phyloP scores from a whole-genome alignment of 37 sponge, comb jelly and placozoan genomes.

The Halisarca cf. caerulea region DNA sequence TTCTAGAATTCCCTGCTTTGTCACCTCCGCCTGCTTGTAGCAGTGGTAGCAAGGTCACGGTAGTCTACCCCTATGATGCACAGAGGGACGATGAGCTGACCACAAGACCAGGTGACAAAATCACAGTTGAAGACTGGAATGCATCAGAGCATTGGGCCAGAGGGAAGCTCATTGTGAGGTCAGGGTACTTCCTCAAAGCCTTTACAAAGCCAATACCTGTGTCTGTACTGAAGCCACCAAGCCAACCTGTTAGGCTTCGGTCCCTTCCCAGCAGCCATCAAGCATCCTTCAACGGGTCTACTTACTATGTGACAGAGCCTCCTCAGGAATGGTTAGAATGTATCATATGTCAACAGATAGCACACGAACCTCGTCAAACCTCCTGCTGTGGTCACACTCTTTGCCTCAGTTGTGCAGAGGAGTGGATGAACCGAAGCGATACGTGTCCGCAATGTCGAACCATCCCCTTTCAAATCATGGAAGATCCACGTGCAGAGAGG shows the following conservation, averaged over 20 bases:
- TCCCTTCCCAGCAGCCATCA: background rate
- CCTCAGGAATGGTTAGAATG: background rate
- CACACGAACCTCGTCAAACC: background rate
- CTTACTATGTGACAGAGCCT: background rate
- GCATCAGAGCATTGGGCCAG: background rate
- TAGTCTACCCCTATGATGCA: conserved; percentile 13
- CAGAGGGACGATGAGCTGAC: conserved; percentile 7
- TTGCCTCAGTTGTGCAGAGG: background rate
- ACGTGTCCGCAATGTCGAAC: background rate
- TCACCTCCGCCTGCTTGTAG: too few species aligned
- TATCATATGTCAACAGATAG: conserved; percentile 6
- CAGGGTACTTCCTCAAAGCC: background rate
- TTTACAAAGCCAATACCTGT: background rate
- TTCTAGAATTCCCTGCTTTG: too few species aligned
- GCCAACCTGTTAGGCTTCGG: background rate
- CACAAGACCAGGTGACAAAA: background rate
- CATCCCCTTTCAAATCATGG: background rate
- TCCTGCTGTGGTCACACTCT: conserved; percentile 1
- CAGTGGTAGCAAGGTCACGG: background rate
- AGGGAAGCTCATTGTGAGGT: background rate
- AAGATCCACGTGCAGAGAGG: background rate
- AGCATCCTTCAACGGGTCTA: background rate
- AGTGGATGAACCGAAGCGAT: background rate
- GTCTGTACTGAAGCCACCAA: too few species aligned
- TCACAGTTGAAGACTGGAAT: conserved; percentile 7